phyloP scores from a whole-genome alignment of 35 echinoderm and acorn worm species.

The Ophioderma brevispina region DNA sequence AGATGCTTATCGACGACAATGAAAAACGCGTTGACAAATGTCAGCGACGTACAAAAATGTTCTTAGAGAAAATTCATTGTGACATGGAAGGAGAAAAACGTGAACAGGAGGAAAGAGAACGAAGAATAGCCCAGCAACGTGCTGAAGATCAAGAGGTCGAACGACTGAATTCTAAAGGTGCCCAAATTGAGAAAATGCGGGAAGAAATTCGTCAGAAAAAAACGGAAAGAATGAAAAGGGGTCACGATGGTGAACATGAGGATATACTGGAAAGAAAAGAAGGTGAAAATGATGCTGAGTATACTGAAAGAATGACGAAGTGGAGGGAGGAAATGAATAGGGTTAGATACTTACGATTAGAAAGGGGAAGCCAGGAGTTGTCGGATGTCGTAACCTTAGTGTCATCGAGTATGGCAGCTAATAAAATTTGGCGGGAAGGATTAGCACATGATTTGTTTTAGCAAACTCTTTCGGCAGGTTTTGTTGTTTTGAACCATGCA shows the following conservation, averaged over 20 bases:
- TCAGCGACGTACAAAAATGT: background rate
- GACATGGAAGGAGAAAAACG: background rate
- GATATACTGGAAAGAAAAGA: background rate
- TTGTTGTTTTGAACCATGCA: no score
- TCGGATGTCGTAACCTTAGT: background rate
- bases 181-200: background rate
- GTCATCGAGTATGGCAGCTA: background rate
- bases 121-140: background rate
- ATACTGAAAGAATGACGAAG: background rate
- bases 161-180: background rate
- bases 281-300: background rate
- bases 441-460: background rate
- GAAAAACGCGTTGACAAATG: background rate
- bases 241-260: background rate
- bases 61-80: background rate
- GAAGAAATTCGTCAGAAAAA: background rate
- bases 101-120: background rate
- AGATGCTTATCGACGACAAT: background rate
- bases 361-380: background rate
- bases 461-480: no score
- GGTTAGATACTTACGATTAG: background rate
- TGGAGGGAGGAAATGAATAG: background rate
- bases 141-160: background rate
- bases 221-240: background rate
- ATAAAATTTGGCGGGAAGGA: background rate